Conservation (phyloP, 2,888 invertebrate species). For the Nomada fabriciana region DNA sequence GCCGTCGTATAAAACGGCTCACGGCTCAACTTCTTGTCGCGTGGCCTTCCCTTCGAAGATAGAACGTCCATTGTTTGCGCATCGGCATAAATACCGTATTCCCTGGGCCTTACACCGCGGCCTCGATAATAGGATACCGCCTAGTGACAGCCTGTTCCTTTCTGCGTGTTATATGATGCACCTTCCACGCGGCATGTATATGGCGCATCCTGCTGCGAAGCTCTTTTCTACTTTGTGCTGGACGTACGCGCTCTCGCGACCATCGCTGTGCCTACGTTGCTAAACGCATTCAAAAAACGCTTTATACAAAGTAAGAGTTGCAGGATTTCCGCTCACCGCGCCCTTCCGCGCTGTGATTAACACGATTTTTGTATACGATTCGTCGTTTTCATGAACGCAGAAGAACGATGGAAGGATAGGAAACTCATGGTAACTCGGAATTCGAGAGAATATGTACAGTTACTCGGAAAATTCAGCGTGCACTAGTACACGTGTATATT, state of each 20-base stretch:
- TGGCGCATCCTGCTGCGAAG: constrained; percentile 54
- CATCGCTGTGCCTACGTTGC: constrained; percentile 43
- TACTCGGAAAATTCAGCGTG: background rate
- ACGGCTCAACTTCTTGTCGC: constrained; percentile 61
- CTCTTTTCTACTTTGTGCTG: constrained; percentile 21
- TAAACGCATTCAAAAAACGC: constrained; percentile 38
- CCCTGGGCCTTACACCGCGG: constrained; percentile 44
- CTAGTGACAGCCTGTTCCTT: constrained; percentile 59
- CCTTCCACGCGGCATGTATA: constrained; percentile 40
- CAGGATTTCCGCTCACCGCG: constrained; percentile 44
- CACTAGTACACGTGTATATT: no score
- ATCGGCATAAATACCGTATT: constrained; percentile 64
- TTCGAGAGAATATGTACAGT: constrained; percentile 12
- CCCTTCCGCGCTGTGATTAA: constrained; percentile 39
- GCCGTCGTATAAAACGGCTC: constrained; percentile 58
- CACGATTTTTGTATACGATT: constrained; percentile 9
- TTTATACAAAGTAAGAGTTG: constrained; percentile 17
- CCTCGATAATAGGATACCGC: constrained; percentile 59
- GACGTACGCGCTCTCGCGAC: background rate
- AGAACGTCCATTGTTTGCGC: constrained; percentile 62
- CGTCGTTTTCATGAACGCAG: constrained; percentile 7
- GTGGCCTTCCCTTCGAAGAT: constrained; percentile 60
- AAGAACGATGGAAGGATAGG: background rate
- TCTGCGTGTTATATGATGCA: constrained; percentile 56
- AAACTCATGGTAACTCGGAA: constrained; percentile 7